Conservation (phyloP, 2,888 invertebrate species). For the Phorcus lineatus region DNA sequence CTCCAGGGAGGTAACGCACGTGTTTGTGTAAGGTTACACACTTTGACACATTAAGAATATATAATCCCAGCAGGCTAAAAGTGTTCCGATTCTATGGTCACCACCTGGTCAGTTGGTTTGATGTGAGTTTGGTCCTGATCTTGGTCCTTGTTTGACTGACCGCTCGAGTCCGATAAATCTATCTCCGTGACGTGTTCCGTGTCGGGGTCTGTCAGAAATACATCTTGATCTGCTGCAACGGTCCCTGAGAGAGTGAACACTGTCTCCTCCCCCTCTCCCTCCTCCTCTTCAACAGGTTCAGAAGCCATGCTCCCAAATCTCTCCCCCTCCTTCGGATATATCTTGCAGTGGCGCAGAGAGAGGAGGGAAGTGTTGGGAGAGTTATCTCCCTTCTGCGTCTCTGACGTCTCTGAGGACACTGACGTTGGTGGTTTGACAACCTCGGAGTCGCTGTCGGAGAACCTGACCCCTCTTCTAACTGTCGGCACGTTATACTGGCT, state of each 20-base stretch:
- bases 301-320: not conserved
- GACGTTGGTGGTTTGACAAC: not conserved
- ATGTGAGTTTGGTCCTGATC: too few relatives aligned
- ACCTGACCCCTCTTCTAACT: conserved; percentile 5
- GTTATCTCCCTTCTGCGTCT: not conserved
- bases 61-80: too few relatives aligned
- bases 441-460: conserved; percentile 9
- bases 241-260: not conserved
- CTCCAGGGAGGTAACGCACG: too few relatives aligned
- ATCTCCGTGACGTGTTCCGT: too few relatives aligned
- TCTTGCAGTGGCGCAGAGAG: conserved; percentile 27
- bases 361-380: conserved; percentile 1
- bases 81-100: too few relatives aligned
- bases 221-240: not conserved
- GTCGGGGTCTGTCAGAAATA: too few relatives aligned
- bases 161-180: too few relatives aligned
- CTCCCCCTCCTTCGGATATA: conserved; percentile 3
- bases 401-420: not conserved
- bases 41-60: too few relatives aligned
- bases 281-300: not conserved
- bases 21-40: too few relatives aligned
- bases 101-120: too few relatives aligned
- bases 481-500: not conserved
- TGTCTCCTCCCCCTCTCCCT: not conserved
- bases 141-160: too few relatives aligned